Percentiles rank a stretch among this genome's conserved stretches.
phyloP scores from a whole-genome alignment of 2,888 invertebrate species.

The Aphidoletes aphidimyza region DNA sequence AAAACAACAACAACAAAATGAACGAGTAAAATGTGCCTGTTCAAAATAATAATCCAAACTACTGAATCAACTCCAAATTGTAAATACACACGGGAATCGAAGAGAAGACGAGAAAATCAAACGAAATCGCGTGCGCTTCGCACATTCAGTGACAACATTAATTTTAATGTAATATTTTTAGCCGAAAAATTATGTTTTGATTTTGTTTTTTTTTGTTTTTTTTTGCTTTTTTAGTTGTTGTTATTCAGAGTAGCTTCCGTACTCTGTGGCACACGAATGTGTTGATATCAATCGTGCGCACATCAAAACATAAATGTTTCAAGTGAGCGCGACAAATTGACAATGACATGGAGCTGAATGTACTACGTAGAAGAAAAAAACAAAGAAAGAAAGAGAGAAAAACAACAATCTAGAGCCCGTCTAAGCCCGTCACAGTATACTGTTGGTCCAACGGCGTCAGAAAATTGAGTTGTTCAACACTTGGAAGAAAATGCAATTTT shows the following conservation, averaged over 20 bases:
- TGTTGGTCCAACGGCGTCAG: too few species aligned
- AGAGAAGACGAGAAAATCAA: background rate
- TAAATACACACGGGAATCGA: too few species aligned
- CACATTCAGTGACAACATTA: background rate
- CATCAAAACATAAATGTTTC: conserved; percentile 39
- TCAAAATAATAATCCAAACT: conserved; percentile 1
- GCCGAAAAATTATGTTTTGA: conserved; percentile 1
- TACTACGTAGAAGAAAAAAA: too few species aligned
- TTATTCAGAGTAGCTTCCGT: background rate
- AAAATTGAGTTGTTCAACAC: too few species aligned
- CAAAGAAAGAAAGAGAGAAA: background rate
- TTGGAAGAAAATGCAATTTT: too few species aligned
- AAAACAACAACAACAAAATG: too few species aligned
- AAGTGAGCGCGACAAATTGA: conserved; percentile 34
- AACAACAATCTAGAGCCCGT: background rate
- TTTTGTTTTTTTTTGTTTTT: too few species aligned
- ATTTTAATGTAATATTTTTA: conserved; percentile 44
- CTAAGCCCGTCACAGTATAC: background rate
- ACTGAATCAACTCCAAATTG: too few species aligned
- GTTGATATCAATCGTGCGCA: conserved; percentile 24
- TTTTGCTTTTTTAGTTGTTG: too few species aligned
- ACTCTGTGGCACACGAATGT: background rate
- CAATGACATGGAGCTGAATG: conserved; percentile 35
- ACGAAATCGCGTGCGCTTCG: background rate
- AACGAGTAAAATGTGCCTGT: too few species aligned